Percentiles rank a stretch among this genome's conserved stretches.
phyloP scores from a whole-genome alignment of 2,888 invertebrate species.

The Torymus tubicola region DNA sequence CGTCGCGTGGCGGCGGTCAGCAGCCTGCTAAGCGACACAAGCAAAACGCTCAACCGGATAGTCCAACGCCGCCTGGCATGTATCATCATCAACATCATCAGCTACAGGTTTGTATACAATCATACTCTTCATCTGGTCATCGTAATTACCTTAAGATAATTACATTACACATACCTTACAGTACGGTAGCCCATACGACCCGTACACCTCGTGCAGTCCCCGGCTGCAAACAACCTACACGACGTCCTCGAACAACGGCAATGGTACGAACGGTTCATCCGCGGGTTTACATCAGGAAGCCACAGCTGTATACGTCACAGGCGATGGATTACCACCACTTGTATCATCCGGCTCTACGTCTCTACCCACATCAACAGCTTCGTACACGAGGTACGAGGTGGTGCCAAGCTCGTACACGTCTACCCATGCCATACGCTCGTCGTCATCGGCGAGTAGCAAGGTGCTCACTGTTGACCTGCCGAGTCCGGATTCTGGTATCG shows the following conservation, averaged over 20 bases:
- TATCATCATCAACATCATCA: slow-evolving; percentile 75
- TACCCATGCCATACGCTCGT: slow-evolving; percentile 73
- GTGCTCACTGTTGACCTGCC: slow-evolving; percentile 95
- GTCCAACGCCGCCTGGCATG: slow-evolving; percentile 74
- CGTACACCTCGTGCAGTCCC: slow-evolving; percentile 72
- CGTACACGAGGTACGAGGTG: slow-evolving; percentile 75
- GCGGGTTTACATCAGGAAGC: slow-evolving; percentile 72
- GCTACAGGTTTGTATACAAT: slow-evolving; percentile 67
- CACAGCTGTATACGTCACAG: slow-evolving; percentile 81
- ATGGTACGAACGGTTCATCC: slow-evolving; percentile 62
- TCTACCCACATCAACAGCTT: slow-evolving; percentile 77
- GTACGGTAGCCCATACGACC: slow-evolving; percentile 74
- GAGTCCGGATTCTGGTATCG: slow-evolving; percentile 96
- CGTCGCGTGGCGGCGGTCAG: slow-evolving; percentile 67
- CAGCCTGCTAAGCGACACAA: slow-evolving; percentile 69
- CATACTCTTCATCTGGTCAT: no score
- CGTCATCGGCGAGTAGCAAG: slow-evolving; percentile 73
- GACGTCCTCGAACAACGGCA: slow-evolving; percentile 61
- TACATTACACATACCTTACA: no score
- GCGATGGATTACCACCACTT: slow-evolving; percentile 74
- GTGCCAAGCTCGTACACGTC: slow-evolving; percentile 74
- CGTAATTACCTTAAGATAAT: no score
- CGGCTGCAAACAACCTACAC: slow-evolving; percentile 72
- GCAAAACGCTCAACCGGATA: slow-evolving; percentile 73
- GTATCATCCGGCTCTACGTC: slow-evolving; percentile 81